These are phyloP conservation scores for Sebastes dallii DNA, from an alignment of 2,797 vertebrate species.

Conservation along the genomic window DNA sequence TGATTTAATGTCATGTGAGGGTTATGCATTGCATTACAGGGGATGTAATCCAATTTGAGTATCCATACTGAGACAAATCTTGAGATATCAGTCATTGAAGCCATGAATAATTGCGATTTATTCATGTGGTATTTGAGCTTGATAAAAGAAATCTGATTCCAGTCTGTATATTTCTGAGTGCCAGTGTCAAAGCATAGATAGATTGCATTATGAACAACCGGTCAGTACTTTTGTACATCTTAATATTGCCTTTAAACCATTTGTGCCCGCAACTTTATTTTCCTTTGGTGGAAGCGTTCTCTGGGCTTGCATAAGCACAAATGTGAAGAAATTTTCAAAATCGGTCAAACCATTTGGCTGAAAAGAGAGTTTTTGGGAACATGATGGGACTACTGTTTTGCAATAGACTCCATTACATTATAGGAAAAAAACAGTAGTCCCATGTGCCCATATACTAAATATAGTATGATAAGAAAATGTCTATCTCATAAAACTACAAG, in stretches of 20 bases:
- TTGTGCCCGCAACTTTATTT: too few relatives aligned
- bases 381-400: too few relatives aligned
- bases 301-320: too few relatives aligned
- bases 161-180: background rate
- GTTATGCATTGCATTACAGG: background rate
- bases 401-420: too few relatives aligned
- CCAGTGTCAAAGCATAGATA: background rate
- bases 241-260: background rate
- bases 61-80: background rate
- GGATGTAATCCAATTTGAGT: background rate
- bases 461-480: too few relatives aligned
- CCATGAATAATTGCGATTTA: background rate
- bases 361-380: too few relatives aligned
- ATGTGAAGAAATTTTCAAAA: too few relatives aligned
- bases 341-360: too few relatives aligned
- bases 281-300: too few relatives aligned
- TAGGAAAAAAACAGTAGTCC: too few relatives aligned
- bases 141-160: background rate
- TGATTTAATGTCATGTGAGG: background rate
- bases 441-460: too few relatives aligned
- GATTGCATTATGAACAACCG: background rate
- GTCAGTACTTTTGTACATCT: background rate
- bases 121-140: background rate
- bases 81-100: background rate
- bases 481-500: too few relatives aligned